These are phyloP conservation scores for Geotrypetes seraphini DNA, from an alignment of 2,797 vertebrate genomes.

Conservation along the genomic window DNA sequence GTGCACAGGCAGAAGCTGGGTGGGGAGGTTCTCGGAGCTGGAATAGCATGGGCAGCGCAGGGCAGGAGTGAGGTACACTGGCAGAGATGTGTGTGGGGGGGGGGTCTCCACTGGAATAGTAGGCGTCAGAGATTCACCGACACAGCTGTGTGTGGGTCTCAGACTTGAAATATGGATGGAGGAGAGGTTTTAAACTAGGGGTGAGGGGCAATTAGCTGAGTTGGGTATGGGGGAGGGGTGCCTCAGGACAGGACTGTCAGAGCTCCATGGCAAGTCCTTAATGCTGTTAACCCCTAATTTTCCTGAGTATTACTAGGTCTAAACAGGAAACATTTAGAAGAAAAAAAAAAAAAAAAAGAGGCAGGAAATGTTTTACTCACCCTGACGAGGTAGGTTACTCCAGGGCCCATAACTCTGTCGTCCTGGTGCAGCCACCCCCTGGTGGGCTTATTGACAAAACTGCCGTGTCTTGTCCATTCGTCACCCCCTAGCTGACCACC, in stretches of 20 bases:
- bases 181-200: too few species aligned
- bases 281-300: too few species aligned
- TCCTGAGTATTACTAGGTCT: too few species aligned
- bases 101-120: not conserved
- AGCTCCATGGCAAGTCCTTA: too few species aligned
- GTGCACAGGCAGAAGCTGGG: not conserved
- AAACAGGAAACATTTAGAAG: too few species aligned
- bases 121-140: too few species aligned
- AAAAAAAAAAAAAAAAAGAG: too few species aligned
- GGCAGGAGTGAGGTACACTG: not conserved
- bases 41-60: not conserved
- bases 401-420: constrained; percentile 82
- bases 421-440: constrained; percentile 94
- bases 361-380: constrained; percentile 55
- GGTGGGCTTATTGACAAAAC: constrained; percentile 94
- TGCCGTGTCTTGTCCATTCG: constrained; percentile 95
- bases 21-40: not conserved
- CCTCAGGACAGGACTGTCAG: too few species aligned
- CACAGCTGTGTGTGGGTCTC: not conserved
- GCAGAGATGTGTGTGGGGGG: not conserved
- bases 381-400: constrained; percentile 90
- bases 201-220: too few species aligned
- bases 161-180: too few species aligned
- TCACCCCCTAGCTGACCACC: constrained; percentile 94
- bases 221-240: too few species aligned